Percentiles rank a stretch among this genome's conserved stretches.
Evolutionary conservation across 2,888 invertebrate species (phyloP).

Genomic region (Dynastes maya): DNA sequence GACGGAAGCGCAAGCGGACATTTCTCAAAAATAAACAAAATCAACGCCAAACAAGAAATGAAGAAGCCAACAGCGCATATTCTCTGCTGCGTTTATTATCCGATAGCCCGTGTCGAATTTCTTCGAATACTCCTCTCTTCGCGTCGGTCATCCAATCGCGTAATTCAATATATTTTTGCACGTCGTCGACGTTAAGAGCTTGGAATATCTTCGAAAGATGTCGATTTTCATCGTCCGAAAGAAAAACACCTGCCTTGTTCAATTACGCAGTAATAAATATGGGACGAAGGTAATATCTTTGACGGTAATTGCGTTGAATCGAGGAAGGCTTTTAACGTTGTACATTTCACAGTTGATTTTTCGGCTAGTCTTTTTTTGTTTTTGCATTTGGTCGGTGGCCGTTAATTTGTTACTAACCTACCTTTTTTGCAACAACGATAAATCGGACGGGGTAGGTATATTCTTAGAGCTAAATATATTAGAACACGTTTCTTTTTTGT

Average conservation of each 20-base stretch:
- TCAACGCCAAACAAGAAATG: slow-evolving; percentile 7
- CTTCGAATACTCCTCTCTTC: slow-evolving; percentile 5
- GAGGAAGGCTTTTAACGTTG: background rate
- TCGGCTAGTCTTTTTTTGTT: background rate
- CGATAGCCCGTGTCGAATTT: slow-evolving; percentile 29
- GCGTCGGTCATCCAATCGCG: slow-evolving; percentile 15
- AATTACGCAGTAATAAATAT: slow-evolving; percentile 34
- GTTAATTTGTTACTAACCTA: background rate
- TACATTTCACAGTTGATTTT: slow-evolving; percentile 1
- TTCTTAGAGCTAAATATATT: no score
- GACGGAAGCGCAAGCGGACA: no score
- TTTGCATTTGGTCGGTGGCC: background rate
- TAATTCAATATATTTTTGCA: slow-evolving; percentile 12
- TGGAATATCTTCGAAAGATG: slow-evolving; percentile 10
- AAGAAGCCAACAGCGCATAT: slow-evolving; percentile 13
- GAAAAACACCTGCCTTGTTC: slow-evolving; percentile 29
- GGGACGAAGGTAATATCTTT: background rate
- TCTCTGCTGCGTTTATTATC: slow-evolving; percentile 1
- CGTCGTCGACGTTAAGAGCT: background rate
- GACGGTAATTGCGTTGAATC: slow-evolving; percentile 7
- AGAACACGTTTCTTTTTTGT: no score
- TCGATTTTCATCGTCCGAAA: slow-evolving; percentile 19
- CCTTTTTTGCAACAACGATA: no score
- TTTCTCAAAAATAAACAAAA: background rate
- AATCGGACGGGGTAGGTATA: no score